Evolutionary conservation across 1,140 invertebrate species (phyloP), one percentile per base, ranked within the genome.

Genomic region (Dryas iulia): DNA sequence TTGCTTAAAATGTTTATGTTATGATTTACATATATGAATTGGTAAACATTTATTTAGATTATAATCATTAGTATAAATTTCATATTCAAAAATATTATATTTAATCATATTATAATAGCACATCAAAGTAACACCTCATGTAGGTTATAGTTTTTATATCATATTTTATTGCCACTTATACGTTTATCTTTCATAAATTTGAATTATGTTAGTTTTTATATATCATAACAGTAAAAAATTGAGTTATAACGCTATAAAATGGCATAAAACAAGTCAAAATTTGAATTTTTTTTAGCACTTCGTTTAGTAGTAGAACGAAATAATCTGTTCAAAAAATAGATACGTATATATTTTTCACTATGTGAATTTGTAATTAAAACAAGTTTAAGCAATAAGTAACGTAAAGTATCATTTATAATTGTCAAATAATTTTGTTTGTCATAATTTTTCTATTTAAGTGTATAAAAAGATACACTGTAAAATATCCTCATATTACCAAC

Each of bases 191-290:
- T 47, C 18, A 47, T 47, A 47, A 47, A 47, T 47, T 47, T 47
- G 39, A 47, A 47, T 47, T 47, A 47, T 47, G 39, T n/a, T 47
- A 21, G 39, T 47, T 47, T 47, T 47, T 47, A 47, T 47, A 21
- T 21, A 18, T 7, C 39, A 8, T 47, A 47, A 18, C 18, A 10
- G 14, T 47, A 47, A 47, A 47, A 47, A 18, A 8, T 47, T 47
- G 2, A 47, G 21, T 21, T 1, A 7, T 47, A 47, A 47, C n/a
- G n/a, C 8, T 7, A 21, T 47, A 47, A 21, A 18, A 61, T 59
- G 30, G 21, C 21, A 21, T 47, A 21, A 47, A 47, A n/a, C 21
- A 10, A 21, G 14, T 47, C 39, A 47, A 18, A 6, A 21, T 11
- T 21, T 47, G 8, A 21, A 21, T 14, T 21, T 47, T 47, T 47